Conservation (phyloP, 1,140 invertebrate genomes). For the Drosophila setifemur region DNA sequence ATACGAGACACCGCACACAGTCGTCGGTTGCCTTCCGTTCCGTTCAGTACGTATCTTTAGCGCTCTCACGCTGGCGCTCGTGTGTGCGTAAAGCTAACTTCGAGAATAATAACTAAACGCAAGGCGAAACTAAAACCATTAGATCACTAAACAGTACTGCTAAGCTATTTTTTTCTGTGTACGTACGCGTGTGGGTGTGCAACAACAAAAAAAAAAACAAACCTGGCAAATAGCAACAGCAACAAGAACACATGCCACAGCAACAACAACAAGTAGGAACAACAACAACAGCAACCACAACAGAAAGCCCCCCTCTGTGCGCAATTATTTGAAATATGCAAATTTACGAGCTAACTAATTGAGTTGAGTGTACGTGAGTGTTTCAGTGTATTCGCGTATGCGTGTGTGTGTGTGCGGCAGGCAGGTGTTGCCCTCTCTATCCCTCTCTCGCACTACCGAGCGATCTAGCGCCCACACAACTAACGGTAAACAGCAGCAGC, state of each 20-base stretch:
- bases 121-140: constrained; percentile 19
- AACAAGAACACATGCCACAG: constrained; percentile 46
- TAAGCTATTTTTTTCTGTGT: constrained; percentile 41
- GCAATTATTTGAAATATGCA: constrained; percentile 74
- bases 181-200: constrained; percentile 18
- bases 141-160: constrained; percentile 5
- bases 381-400: not conserved
- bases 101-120: constrained; percentile 13
- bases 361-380: constrained; percentile 50
- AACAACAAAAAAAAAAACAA: constrained; percentile 51
- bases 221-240: constrained; percentile 17
- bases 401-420: constrained; percentile 24
- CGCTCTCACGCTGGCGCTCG: constrained; percentile 77
- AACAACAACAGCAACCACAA: constrained; percentile 9
- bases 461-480: constrained; percentile 29
- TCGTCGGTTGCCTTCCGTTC: constrained; percentile 24
- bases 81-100: constrained; percentile 68
- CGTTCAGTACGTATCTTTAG: no score
- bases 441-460: not conserved
- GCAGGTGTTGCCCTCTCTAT: constrained; percentile 56
- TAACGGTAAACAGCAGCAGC: constrained; percentile 15
- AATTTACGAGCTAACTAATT: constrained; percentile 80
- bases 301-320: constrained; percentile 27
- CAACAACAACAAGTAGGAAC: constrained; percentile 25
- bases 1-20: no score